Base-by-base conservation (phyloP, 2,888 invertebrate genomes). In the Plebejus anna region DNA sequence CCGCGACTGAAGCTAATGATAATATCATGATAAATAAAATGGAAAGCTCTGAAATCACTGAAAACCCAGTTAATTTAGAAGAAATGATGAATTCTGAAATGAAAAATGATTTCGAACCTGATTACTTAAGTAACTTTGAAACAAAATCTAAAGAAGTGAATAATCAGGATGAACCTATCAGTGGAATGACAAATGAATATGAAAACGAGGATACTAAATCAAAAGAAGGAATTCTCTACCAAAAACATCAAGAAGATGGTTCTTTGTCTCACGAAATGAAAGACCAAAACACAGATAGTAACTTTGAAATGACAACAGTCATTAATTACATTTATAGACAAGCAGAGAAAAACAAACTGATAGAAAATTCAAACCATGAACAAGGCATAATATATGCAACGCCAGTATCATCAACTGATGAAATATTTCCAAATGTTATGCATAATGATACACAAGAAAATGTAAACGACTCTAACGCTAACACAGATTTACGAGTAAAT, bases 51-150 rank as follows among this genome's bases (percentile, higher is more conserved):
- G 89, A 89, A 81, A 66, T 82, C 9, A 77, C 82, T 38, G 72
- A 76, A 16, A 59, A 22, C 7, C 71, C 82, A n/a, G 82, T 78
- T 36, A 89, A 88, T 85, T 79, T 87, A 76, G 90, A 90, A 47
- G 88, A 88, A 79, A 83, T 90, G 75, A 85, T 91, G 75, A 86
- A 82, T 57, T 83, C 80, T 42, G 88, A 82, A 55, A 80, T 81
- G 4, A 92, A 90, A 82, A 89, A 90, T 76, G 91, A 92, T 82
- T 89, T 90, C 79, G 92, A 91, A 80, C 90, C 92, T 0, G 92
- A 93, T 83, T 92, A 94, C 80, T 84, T 92, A 77, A 90, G 80
- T 81, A 88, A 87, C 77, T 86, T 89, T 84, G 86, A 84, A 72
- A 79, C 86, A 28, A 86, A 82, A 75, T 82, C 80, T 72, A 85